Evolutionary conservation across 1,140 invertebrate species (phyloP), one percentile per base, ranked within the genome.

Genomic region (Pectinophora gossypiella): DNA sequence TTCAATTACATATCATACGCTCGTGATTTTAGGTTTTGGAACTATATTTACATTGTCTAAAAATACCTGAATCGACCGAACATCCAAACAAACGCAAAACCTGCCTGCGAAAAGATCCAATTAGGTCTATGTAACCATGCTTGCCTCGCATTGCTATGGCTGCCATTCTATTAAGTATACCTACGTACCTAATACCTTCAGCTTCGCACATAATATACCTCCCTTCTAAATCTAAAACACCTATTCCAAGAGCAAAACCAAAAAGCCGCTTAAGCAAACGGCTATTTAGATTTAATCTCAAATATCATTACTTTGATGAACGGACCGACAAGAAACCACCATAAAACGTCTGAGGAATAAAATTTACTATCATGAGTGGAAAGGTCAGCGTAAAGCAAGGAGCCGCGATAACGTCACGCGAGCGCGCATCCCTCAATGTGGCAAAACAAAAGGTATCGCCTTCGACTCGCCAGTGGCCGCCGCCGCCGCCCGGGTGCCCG

Each of bases 391-490:
- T 48, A 68, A 56, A 59, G 55, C 51, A 68, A 74, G 69, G 65
- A 64, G 71, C 47, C 47, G 48, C 70, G 83, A 86, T 86, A 86
- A 84, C 77, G 83, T 84, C 80, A 82, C 72, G 77, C 80, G 61
- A 76, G 68, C 73, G 65, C 54, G 72, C 80, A 82, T 84, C 83
- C 82, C 75, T 81, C 81, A 78, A 84, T 76, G 80, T 76, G 56
- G 69, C 76, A 68, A 85, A 83, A 83, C 76, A 83, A 84, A 85
- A 81, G 78, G 77, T 77, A 79, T 82, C 75, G 72, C 74, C 75
- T 83, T 83, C 76, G 74, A 83, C 70, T 80, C 73, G 75, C 72
- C 79, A 75, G 60, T 77, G 74, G 62, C 70, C 74, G 75, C 48
- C 23, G n/a, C n/a, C n/a, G n/a, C n/a, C n/a, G n/a, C n/a, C n/a